Evolutionary conservation across 1,140 invertebrate species (phyloP).

Genomic region (Glomeris maerens): DNA sequence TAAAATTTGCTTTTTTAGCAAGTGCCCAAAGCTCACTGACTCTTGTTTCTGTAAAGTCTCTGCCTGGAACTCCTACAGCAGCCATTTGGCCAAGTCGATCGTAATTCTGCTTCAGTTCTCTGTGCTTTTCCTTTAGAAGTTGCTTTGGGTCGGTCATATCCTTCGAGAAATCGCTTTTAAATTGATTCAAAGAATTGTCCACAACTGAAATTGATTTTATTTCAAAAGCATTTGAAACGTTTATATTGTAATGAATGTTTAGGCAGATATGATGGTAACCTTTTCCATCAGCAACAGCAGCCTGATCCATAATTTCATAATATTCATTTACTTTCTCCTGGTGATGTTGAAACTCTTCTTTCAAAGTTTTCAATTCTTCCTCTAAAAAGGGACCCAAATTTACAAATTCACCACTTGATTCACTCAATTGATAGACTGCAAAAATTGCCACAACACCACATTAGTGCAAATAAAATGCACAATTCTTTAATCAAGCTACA

Average conservation of each 20-base stretch:
- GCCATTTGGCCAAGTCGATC: slow-evolving; percentile 58
- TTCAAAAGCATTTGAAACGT: neutral
- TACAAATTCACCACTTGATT: no score
- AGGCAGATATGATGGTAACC: no score
- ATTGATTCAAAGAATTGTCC: neutral
- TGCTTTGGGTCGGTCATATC: slow-evolving; percentile 15
- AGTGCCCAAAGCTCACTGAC: slow-evolving; percentile 74
- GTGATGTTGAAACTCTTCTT: slow-evolving; percentile 80
- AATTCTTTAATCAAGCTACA: no score
- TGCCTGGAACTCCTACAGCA: slow-evolving; percentile 54
- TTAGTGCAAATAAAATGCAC: no score
- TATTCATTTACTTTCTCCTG: slow-evolving; percentile 87
- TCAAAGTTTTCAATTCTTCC: slow-evolving; percentile 64
- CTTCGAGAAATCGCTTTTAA: neutral
- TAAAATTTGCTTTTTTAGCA: slow-evolving; percentile 63
- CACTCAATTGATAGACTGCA: no score
- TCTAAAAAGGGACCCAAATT: slow-evolving; percentile 30
- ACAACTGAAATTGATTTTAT: neutral
- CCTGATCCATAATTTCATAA: slow-evolving; percentile 54
- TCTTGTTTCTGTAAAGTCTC: slow-evolving; percentile 76
- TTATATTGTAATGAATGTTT: no score
- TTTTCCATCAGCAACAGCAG: neutral
- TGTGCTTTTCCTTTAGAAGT: slow-evolving; percentile 50
- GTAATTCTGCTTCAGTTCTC: slow-evolving; percentile 60
- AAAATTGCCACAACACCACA: no score